Evolutionary conservation across 2,113 vertebrate genomes (phyloP).

Genomic region (Leptocoma aspasia): DNA sequence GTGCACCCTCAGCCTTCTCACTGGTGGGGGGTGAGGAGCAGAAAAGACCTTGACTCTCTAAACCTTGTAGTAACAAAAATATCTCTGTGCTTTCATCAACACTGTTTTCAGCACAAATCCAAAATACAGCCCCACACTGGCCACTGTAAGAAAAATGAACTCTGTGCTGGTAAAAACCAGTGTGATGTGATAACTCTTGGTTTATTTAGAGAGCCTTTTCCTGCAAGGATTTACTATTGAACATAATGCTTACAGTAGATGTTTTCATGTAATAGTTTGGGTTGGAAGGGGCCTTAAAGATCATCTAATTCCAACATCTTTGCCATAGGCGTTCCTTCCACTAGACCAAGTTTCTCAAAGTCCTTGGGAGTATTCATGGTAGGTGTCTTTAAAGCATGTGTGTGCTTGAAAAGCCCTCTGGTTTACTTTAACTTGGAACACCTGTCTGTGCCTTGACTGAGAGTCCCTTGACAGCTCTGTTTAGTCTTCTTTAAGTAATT

Average conservation of each 20-base stretch:
- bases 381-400: background rate
- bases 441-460: background rate
- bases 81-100: background rate
- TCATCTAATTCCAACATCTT: background rate
- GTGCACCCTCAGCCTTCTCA: background rate
- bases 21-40: background rate
- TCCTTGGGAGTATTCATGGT: background rate
- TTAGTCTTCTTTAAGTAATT: background rate
- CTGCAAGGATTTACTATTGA: background rate
- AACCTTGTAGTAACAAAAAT: background rate
- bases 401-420: background rate
- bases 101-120: background rate
- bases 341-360: background rate
- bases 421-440: background rate
- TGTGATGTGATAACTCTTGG: background rate
- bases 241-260: background rate
- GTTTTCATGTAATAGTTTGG: background rate
- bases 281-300: background rate
- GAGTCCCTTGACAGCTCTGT: background rate
- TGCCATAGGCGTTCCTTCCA: accelerated
- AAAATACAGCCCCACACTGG: background rate
- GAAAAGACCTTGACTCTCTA: background rate
- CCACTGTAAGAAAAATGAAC: background rate
- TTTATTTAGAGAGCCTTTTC: background rate
- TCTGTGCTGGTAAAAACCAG: too few relatives aligned